A percentile compares a stretch with the other conserved stretches of the same genome.
phyloP scores from a whole-genome alignment of 2,888 invertebrate genomes.

The Scaptomyza tumidula region DNA sequence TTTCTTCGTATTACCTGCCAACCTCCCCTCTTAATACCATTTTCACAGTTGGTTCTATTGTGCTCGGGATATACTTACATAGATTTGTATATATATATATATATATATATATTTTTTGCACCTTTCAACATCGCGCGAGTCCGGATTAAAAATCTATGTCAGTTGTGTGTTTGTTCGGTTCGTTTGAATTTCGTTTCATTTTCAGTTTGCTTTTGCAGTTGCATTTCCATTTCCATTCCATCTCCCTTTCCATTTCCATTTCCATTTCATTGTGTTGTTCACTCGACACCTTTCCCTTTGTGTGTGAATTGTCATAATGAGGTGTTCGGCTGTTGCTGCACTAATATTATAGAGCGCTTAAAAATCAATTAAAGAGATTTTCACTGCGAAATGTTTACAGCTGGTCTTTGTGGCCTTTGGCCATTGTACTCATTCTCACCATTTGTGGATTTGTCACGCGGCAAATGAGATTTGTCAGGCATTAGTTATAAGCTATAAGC shows the following conservation, averaged over 20 bases:
- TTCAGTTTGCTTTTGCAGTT: constrained; percentile 43
- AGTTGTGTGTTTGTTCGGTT: constrained; percentile 34
- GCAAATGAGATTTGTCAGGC: constrained; percentile 51
- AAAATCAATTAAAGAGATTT: constrained; percentile 68
- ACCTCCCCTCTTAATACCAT: not conserved
- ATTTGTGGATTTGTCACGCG: constrained; percentile 35
- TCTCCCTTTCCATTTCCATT: too few relatives aligned
- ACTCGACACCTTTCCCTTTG: constrained; percentile 67
- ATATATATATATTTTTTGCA: constrained; percentile 51
- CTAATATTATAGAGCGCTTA: constrained; percentile 53
- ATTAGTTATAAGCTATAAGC: constrained; percentile 27
- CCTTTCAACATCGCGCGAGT: constrained; percentile 52
- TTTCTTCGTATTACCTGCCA: constrained; percentile 5
- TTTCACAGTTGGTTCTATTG: constrained; percentile 39
- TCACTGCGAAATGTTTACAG: constrained; percentile 48
- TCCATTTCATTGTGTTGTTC: constrained; percentile 31
- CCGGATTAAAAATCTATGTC: constrained; percentile 55
- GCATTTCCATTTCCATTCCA: constrained; percentile 1
- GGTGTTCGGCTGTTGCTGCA: constrained; percentile 37
- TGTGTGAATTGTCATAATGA: constrained; percentile 50
- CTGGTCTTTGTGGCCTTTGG: constrained; percentile 49
- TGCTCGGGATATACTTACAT: constrained; percentile 16
- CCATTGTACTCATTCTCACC: constrained; percentile 3
- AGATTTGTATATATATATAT: not conserved
- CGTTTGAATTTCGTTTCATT: constrained; percentile 64